Conservation (phyloP, 2,113 vertebrate genomes). For the Carettochelys insculpta region DNA sequence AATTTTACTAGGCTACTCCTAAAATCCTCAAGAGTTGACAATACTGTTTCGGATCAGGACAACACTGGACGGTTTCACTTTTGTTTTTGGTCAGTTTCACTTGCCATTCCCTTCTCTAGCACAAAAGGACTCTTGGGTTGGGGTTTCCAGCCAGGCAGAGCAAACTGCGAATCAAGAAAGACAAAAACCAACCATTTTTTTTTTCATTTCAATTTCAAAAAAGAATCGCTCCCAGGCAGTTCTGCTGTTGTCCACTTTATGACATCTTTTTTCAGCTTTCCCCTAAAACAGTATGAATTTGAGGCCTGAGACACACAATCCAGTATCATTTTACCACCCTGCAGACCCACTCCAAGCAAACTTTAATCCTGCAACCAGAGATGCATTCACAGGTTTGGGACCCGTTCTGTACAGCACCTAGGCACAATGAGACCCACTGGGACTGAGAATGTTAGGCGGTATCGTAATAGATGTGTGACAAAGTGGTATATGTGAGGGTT, state of each 20-base stretch:
- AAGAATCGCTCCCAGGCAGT: too few species aligned
- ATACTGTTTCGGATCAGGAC: background rate
- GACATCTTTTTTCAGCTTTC: background rate
- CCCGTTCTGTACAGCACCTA: too few species aligned
- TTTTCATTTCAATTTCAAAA: background rate
- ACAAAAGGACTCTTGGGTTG: background rate
- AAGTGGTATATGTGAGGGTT: too few species aligned
- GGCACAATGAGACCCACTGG: background rate
- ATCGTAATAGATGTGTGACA: background rate
- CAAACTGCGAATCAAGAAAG: background rate
- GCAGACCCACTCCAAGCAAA: too few species aligned
- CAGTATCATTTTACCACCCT: too few species aligned
- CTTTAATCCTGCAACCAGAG: too few species aligned
- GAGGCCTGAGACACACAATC: too few species aligned
- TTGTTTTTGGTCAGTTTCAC: background rate
- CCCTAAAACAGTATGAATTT: too few species aligned
- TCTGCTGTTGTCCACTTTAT: too few species aligned
- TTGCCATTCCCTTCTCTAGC: background rate
- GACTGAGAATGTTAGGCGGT: background rate
- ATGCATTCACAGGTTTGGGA: background rate
- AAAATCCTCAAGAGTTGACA: background rate
- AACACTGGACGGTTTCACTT: background rate
- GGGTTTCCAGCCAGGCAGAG: background rate
- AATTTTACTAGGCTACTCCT: background rate
- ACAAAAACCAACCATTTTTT: background rate